Evolutionary conservation across 2,888 invertebrate genomes (phyloP).

Genomic region (Thera obeliscata): DNA sequence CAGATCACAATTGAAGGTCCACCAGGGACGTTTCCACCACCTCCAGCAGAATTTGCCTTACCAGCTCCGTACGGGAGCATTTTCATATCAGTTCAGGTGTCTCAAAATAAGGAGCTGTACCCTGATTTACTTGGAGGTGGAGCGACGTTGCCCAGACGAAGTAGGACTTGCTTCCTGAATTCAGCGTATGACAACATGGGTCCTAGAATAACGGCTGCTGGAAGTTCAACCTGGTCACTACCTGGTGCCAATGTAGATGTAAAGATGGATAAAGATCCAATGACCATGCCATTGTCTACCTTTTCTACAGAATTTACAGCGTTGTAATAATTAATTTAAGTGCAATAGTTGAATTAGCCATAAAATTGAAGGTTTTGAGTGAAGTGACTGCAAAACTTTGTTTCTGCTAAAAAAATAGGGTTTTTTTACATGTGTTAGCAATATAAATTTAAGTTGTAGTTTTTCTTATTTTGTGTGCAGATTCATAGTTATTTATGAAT

Average conservation of each 20-base stretch:
- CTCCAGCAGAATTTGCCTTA: conserved; percentile 79
- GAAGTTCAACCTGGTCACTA: conserved; percentile 93
- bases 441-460: background rate
- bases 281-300: conserved; percentile 65
- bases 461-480: conserved; percentile 2
- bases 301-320: conserved; percentile 81
- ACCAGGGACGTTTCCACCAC: conserved; percentile 72
- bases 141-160: conserved; percentile 78
- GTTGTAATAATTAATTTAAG: conserved; percentile 54
- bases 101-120: conserved; percentile 87
- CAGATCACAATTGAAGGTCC: conserved; percentile 85
- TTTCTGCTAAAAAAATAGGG: background rate
- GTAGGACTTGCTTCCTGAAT: conserved; percentile 80
- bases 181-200: conserved; percentile 96
- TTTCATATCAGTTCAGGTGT: conserved; percentile 93
- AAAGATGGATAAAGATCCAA: conserved; percentile 53
- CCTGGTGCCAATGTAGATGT: conserved; percentile 82
- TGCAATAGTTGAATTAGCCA: background rate
- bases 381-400: conserved; percentile 6
- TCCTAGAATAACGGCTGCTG: conserved; percentile 93
- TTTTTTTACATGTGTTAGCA: conserved; percentile 10
- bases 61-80: conserved; percentile 88
- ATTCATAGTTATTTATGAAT: too few species aligned
- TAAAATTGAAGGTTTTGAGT: conserved; percentile 9
- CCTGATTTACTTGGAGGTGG: conserved; percentile 89